Base-by-base conservation (phyloP, 30 jellyfish, hydroid and myxozoan genomes). In the Nemopilema nomurai region DNA sequence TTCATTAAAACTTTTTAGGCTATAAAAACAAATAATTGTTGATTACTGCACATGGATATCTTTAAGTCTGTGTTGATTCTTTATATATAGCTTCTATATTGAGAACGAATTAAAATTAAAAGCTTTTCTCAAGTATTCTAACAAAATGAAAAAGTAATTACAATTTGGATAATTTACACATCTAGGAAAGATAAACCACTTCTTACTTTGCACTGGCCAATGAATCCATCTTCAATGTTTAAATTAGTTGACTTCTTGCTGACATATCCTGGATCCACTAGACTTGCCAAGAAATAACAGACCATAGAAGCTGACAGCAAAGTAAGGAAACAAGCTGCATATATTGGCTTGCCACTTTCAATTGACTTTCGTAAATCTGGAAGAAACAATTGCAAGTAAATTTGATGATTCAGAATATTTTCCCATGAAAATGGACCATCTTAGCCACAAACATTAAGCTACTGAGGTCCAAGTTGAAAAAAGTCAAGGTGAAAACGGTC, bases 201-300 rank as follows among this genome's bases (percentile, higher is more conserved):
- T 26, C 91, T 82, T 31, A 88, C 92, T 68, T 80, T 79, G 51
- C 67, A 52, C 53, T 76, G 79, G 79, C 51, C 27, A 0, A 76
- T 29, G 21, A 85, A 63, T 20, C 91, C 97, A 64, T 88, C 80
- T 79, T 93, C 98, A 26, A 82, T 84, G 67, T 93, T 89, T 9
- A 83, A 79, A 50, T 83, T 69, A 25, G 87, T 28, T 50, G 87
- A 57, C 69, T 66, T 89, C 26, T 74, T 53, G 16, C 51, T 75
- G 20, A 94, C 99, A 81, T 49, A 94, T 51, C 99, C 99, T 18
- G 99, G 99, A 66, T 89, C 90, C 71, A 94, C 74, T 51, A 94
- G 80, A 81, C 97, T 94, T 17, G 96, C 76, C 22, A 94, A 74
- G 50, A 85, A 84, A 74, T 89, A 94, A 24, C 91, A 26, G 51